Percentiles rank a stretch among this genome's conserved stretches.
phyloP scores from a whole-genome alignment of 2,888 invertebrate species.

The Augiades crinisus region DNA sequence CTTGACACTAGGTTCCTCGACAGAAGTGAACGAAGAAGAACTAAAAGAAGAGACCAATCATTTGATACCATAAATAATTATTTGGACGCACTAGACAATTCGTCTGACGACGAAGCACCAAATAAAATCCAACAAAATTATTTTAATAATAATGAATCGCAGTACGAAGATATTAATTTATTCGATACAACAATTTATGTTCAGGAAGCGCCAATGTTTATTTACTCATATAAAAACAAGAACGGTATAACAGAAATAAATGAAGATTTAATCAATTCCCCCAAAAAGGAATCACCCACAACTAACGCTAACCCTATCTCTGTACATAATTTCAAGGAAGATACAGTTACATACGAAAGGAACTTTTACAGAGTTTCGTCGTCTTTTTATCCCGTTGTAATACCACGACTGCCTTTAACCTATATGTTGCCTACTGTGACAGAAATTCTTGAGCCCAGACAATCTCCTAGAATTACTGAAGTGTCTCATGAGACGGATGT shows the following conservation, averaged over 20 bases:
- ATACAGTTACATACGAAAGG: slow-evolving; percentile 11
- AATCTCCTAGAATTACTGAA: slow-evolving; percentile 33
- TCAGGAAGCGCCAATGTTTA: slow-evolving; percentile 56
- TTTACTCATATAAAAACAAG: slow-evolving; percentile 64
- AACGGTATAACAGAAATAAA: slow-evolving; percentile 48
- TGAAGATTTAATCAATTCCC: slow-evolving; percentile 43
- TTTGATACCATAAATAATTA: slow-evolving; percentile 11
- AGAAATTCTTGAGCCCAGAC: slow-evolving; percentile 57
- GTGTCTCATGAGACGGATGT: slow-evolving; percentile 30
- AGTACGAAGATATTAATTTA: slow-evolving; percentile 38
- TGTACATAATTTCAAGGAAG: slow-evolving; percentile 30
- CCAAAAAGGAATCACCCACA: slow-evolving; percentile 41
- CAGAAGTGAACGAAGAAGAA: background rate
- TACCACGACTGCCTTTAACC: slow-evolving; percentile 53
- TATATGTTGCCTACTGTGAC: slow-evolving; percentile 62
- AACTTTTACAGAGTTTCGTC: slow-evolving; percentile 44
- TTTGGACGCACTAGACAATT: slow-evolving; percentile 13
- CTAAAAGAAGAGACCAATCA: background rate
- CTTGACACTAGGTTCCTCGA: background rate
- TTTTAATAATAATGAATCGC: slow-evolving; percentile 35
- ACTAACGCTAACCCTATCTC: slow-evolving; percentile 11
- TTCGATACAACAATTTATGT: slow-evolving; percentile 38
- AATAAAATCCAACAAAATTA: slow-evolving; percentile 23
- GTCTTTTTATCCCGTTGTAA: slow-evolving; percentile 48
- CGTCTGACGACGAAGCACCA: slow-evolving; percentile 9